Evolutionary conservation across 2,113 vertebrate species (phyloP), one percentile per base, ranked within the genome.

Genomic region (Xenopus borealis): DNA sequence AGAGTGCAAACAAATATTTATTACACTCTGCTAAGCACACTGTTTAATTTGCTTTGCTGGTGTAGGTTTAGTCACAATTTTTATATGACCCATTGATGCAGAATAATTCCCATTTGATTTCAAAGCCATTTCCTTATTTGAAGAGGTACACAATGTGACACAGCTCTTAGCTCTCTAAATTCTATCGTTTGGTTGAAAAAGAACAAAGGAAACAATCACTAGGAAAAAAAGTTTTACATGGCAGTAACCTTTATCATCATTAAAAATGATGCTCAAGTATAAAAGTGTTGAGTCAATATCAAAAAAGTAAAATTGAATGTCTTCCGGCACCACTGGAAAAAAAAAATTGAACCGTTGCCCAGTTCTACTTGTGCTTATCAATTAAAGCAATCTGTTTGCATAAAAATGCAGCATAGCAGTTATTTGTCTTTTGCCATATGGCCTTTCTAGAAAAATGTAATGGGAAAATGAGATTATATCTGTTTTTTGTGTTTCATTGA

Each of bases 61-160:
- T 75, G 27, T 76, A 70, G 30, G 47, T 47, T 70, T 70, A 57
- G 44, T 18, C 27, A 63, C 74, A 53, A 27, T 76, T 70, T 40
- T 70, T 64, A 76, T 69, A 70, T 57, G 66, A 76, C 30, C 67
- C 67, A 70, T 33, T 44, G 47, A 64, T 55, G 74, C 67, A 70
- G 59, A 70, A 76, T 70, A 76, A 76, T 70, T 76, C 67, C 74
- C 47, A 57, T 70, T 69, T 64, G 59, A 76, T 59, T 75, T 70
- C 59, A 57, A 19, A 76, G 74, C 59, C 46, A 69, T 76, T 19
- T 63, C 63, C 50, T 16, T 57, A 53, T 40, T 63, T 68, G n/a
- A 14, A 63, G 47, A 45, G 20, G 57, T 50, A 55, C 30, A 57
- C 33, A 62, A 61, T 63, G 46, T 11, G 14, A 70, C 47, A 76